These are phyloP conservation scores for Parascotia fuliginaria DNA, from an alignment of 2,888 invertebrate species.

Conservation along the genomic window DNA sequence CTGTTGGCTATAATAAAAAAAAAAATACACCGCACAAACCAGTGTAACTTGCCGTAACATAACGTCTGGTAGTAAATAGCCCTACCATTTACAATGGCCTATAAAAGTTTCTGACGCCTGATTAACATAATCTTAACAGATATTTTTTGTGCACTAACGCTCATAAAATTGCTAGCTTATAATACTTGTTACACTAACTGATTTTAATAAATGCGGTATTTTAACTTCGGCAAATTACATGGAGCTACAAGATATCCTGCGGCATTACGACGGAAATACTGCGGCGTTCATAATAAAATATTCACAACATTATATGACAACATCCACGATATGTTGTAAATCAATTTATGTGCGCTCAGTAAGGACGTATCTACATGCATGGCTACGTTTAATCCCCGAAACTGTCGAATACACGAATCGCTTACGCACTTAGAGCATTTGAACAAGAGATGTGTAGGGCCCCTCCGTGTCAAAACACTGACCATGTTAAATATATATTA, in stretches of 20 bases:
- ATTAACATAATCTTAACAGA: too few species aligned
- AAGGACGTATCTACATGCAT: slow-evolving; percentile 2
- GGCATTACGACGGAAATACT: slow-evolving; percentile 11
- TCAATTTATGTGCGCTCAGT: slow-evolving; percentile 19
- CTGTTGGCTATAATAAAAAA: too few species aligned
- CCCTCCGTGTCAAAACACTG: neutral
- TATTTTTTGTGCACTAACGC: too few species aligned
- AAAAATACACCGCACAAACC: too few species aligned
- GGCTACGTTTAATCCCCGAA: slow-evolving; percentile 6
- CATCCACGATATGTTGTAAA: slow-evolving; percentile 21
- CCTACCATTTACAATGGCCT: too few species aligned
- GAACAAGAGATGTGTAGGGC: neutral
- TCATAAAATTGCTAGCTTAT: too few species aligned
- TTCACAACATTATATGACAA: slow-evolving; percentile 19
- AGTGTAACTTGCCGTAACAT: too few species aligned
- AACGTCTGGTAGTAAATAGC: too few species aligned
- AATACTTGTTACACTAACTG: too few species aligned
- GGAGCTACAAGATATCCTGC: slow-evolving; percentile 9
- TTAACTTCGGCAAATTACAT: slow-evolving; percentile 9
- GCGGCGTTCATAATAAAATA: slow-evolving; percentile 20
- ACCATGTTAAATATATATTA: neutral
- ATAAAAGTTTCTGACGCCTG: too few species aligned
- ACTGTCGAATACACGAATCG: slow-evolving; percentile 4
- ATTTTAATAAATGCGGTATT: too few species aligned
- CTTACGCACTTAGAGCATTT: slow-evolving; percentile 1